These are phyloP conservation scores for Hermetia illucens DNA, from an alignment of 1,140 invertebrate species.

Conservation along the genomic window DNA sequence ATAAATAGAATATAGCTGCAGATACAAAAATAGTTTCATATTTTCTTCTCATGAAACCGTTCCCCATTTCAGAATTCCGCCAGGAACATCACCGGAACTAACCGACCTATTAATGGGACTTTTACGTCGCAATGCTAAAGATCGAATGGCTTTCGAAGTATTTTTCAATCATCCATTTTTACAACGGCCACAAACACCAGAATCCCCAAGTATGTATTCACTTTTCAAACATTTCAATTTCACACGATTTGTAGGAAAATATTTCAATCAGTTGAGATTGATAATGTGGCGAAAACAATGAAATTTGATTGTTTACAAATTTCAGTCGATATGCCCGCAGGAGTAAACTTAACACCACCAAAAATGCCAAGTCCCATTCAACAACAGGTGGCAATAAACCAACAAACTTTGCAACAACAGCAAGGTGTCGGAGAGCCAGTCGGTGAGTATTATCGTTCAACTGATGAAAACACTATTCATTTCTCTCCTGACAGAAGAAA, in stretches of 20 bases:
- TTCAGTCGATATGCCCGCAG: conserved; percentile 22
- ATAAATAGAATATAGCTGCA: neutral
- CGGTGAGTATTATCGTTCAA: conserved; percentile 8
- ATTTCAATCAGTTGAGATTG: too few species aligned
- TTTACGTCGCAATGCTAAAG: conserved; percentile 81
- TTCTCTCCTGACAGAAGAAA: too few species aligned
- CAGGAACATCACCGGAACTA: conserved; percentile 79
- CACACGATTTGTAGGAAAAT: neutral
- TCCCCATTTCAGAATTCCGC: conserved; percentile 61
- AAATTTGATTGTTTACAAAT: conserved; percentile 4
- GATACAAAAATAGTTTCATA: conserved; percentile 2
- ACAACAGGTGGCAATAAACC: conserved; percentile 18
- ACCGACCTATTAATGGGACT: conserved; percentile 75
- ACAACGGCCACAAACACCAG: conserved; percentile 43
- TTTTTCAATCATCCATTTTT: conserved; percentile 91
- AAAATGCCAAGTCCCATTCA: conserved; percentile 26
- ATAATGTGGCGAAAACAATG: too few species aligned
- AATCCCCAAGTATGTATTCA: conserved; percentile 18
- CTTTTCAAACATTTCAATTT: neutral
- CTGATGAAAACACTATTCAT: too few species aligned
- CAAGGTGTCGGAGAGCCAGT: conserved; percentile 21
- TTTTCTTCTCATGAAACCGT: too few species aligned
- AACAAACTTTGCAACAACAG: conserved; percentile 15
- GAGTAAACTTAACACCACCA: conserved; percentile 19
- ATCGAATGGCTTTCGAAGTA: conserved; percentile 89